Evolutionary conservation across 1,140 invertebrate genomes (phyloP).

Genomic region (Coelopa frigida): DNA sequence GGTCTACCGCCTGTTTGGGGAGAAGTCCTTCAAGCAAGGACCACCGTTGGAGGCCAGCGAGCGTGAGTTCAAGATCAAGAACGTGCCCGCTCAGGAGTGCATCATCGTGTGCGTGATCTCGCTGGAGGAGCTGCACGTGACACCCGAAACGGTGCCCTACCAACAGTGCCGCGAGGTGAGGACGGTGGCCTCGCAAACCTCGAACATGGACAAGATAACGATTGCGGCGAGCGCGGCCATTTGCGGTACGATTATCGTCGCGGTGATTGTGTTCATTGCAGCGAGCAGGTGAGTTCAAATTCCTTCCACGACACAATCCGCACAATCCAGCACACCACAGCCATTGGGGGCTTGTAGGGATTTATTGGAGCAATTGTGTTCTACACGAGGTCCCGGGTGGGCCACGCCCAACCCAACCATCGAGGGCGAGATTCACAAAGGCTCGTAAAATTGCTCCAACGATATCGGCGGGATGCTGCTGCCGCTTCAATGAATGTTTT

Average conservation of each 20-base stretch:
- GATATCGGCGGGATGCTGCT: too few species aligned
- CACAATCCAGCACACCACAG: too few species aligned
- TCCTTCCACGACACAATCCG: too few species aligned
- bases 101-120: constrained; percentile 88
- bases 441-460: too few species aligned
- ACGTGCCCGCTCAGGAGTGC: constrained; percentile 85
- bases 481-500: too few species aligned
- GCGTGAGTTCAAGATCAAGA: constrained; percentile 85
- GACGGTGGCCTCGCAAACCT: constrained; percentile 69
- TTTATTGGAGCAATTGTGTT: background rate
- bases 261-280: constrained; percentile 78
- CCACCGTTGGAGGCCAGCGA: constrained; percentile 79
- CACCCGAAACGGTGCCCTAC: constrained; percentile 76
- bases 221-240: constrained; percentile 89
- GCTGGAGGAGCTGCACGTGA: constrained; percentile 76
- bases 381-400: background rate
- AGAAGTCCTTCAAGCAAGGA: constrained; percentile 81
- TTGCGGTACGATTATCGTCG: constrained; percentile 83
- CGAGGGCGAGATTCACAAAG: too few species aligned
- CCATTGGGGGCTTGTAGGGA: too few species aligned
- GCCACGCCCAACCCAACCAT: too few species aligned
- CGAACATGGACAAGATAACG: constrained; percentile 90
- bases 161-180: constrained; percentile 82
- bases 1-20: constrained; percentile 83
- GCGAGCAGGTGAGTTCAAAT: constrained; percentile 59